phyloP scores from a whole-genome alignment of 2,797 vertebrate species.

The Pempheris klunzingeri region DNA sequence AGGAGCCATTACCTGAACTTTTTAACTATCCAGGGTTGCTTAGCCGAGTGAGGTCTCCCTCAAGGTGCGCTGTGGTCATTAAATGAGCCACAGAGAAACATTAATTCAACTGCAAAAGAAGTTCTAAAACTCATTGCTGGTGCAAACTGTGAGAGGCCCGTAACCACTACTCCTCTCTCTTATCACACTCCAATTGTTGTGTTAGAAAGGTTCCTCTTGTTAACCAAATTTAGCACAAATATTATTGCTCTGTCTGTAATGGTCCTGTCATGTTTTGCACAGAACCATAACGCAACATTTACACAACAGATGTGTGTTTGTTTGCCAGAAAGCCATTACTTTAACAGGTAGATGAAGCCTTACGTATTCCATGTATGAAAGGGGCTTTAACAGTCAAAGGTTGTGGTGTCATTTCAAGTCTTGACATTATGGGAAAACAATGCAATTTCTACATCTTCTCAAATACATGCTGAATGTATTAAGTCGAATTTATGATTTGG shows the following conservation, averaged over 20 bases:
- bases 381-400: constrained; percentile 3
- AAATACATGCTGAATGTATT: constrained; percentile 24
- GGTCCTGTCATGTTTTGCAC: background rate
- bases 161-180: constrained; percentile 2
- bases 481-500: constrained; percentile 30
- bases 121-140: background rate
- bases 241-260: background rate
- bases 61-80: background rate
- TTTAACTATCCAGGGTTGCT: background rate
- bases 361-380: constrained; percentile 30
- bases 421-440: constrained; percentile 1
- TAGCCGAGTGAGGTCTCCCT: background rate
- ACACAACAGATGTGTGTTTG: background rate
- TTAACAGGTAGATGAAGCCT: constrained; percentile 1
- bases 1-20: background rate
- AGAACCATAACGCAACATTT: background rate
- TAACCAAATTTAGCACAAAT: background rate
- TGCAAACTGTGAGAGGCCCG: background rate
- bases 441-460: constrained; percentile 2
- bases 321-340: background rate
- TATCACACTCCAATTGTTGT: background rate
- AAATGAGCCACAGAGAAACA: background rate
- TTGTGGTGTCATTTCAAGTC: constrained; percentile 25
- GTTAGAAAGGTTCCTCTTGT: background rate
- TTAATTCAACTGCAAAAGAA: background rate